phyloP scores from a whole-genome alignment of 2,888 invertebrate species.

The Nesidiocoris tenuis region DNA sequence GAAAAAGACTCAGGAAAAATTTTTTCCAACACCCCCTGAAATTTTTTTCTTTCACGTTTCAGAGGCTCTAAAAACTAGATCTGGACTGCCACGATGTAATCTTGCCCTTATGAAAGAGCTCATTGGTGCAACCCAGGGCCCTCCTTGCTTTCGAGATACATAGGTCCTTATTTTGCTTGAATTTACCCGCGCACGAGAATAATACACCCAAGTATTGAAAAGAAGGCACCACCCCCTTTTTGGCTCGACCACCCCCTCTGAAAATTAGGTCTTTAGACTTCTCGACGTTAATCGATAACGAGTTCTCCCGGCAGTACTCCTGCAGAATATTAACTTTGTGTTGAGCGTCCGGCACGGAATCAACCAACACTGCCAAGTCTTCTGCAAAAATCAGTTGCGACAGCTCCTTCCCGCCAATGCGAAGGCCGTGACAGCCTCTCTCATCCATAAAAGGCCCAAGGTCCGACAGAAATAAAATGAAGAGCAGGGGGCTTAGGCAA shows the following conservation, averaged over 20 bases:
- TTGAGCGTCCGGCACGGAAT: not conserved
- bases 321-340: not conserved
- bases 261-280: conserved; percentile 20
- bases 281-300: conserved; percentile 1
- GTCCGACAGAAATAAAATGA: conserved; percentile 7
- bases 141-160: not conserved
- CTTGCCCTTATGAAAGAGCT: not conserved
- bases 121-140: not conserved
- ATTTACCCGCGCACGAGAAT: not conserved
- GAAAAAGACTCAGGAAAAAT: too few relatives aligned
- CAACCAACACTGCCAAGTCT: conserved; percentile 11
- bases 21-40: too few relatives aligned
- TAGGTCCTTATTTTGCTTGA: not conserved
- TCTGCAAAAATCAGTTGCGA: conserved; percentile 10
- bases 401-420: not conserved
- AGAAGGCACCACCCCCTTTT: not conserved
- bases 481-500: conserved; percentile 7
- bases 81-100: not conserved
- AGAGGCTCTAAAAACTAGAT: too few relatives aligned
- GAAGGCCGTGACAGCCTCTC: not conserved
- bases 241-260: not conserved
- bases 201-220: not conserved
- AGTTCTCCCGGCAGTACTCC: conserved; percentile 24
- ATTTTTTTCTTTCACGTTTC: too few relatives aligned
- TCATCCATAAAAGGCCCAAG: not conserved